Conservation (phyloP, 2,888 invertebrate species). For the Euplexia lucipara region DNA sequence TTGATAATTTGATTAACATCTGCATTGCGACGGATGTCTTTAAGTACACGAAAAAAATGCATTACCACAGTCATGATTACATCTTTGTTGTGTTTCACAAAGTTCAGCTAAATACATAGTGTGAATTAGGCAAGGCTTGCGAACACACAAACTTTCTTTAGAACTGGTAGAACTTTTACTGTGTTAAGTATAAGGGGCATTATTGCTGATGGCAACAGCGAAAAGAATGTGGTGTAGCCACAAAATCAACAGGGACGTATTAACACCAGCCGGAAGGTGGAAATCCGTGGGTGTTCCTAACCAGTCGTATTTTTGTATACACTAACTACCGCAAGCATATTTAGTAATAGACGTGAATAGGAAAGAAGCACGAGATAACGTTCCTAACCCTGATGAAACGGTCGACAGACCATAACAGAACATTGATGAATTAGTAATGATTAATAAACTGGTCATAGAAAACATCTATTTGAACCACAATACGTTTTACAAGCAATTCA, state of each 20-base stretch:
- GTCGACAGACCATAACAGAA: constrained; percentile 17
- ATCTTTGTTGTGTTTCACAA: constrained; percentile 87
- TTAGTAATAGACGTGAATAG: constrained; percentile 78
- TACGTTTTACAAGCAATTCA: constrained; percentile 31
- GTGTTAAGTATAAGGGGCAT: constrained; percentile 73
- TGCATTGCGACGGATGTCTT: constrained; percentile 78
- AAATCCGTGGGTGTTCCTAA: constrained; percentile 88
- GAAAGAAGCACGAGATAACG: constrained; percentile 60
- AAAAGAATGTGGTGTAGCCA: constrained; percentile 76
- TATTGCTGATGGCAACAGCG: constrained; percentile 72
- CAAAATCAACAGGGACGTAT: constrained; percentile 88
- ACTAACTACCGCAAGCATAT: constrained; percentile 80
- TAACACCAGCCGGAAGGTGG: constrained; percentile 85
- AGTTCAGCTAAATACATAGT: constrained; percentile 88
- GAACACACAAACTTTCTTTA: constrained; percentile 63
- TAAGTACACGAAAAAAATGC: constrained; percentile 86
- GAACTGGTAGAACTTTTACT: constrained; percentile 65
- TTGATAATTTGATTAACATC: constrained; percentile 88
- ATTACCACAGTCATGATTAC: constrained; percentile 88
- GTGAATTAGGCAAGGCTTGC: constrained; percentile 85
- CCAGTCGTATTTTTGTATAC: constrained; percentile 82
- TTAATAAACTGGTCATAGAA: constrained; percentile 22
- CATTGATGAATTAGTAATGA: constrained; percentile 30
- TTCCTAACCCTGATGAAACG: constrained; percentile 38
- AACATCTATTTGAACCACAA: constrained; percentile 15